Evolutionary conservation across 2,888 invertebrate genomes (phyloP).

Genomic region (Spatulosminthurus flaviceps): DNA sequence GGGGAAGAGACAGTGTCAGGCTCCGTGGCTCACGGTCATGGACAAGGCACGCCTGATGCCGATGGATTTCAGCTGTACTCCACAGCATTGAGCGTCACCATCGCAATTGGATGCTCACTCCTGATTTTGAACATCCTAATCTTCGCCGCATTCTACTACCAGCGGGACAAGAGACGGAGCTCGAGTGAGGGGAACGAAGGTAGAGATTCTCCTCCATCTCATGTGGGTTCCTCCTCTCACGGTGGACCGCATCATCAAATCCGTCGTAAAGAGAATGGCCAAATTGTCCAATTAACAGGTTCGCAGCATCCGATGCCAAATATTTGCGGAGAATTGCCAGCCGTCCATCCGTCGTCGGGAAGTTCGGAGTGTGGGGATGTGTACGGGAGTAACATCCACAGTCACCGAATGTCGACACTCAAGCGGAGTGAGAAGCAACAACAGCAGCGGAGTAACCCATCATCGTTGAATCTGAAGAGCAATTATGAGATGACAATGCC

Average conservation of each 20-base stretch:
- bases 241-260: constrained; percentile 46
- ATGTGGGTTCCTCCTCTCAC: constrained; percentile 35
- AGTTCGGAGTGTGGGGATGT: constrained; percentile 57
- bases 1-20: constrained; percentile 47
- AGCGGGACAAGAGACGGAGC: constrained; percentile 78
- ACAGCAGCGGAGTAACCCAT: constrained; percentile 34
- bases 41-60: constrained; percentile 48
- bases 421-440: constrained; percentile 41
- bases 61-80: constrained; percentile 82
- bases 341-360: constrained; percentile 55
- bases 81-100: constrained; percentile 89
- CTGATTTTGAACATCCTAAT: constrained; percentile 91
- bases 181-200: constrained; percentile 52
- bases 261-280: constrained; percentile 61
- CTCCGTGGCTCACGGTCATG: constrained; percentile 48
- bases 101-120: constrained; percentile 92
- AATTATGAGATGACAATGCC: constrained; percentile 62
- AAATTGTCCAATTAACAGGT: constrained; percentile 58
- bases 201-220: constrained; percentile 37
- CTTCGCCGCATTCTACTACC: constrained; percentile 87
- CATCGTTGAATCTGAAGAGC: constrained; percentile 39
- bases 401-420: constrained; percentile 44
- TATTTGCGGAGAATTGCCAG: constrained; percentile 62
- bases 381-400: constrained; percentile 47
- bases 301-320: constrained; percentile 59